phyloP scores from a whole-genome alignment of 2,113 vertebrate species.

The Colossoma macropomum region DNA sequence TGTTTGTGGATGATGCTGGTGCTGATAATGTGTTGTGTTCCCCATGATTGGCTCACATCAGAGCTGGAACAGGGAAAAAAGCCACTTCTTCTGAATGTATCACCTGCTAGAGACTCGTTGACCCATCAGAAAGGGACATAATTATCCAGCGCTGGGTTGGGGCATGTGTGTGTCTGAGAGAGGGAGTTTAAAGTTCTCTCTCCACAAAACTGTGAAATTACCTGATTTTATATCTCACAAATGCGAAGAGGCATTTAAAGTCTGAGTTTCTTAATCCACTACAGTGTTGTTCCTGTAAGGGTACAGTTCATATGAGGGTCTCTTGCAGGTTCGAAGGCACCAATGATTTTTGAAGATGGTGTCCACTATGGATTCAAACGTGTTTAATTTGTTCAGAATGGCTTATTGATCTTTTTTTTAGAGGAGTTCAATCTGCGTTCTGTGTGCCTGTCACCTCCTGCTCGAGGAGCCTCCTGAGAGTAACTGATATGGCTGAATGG shows the following conservation, averaged over 20 bases:
- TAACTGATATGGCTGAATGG: not conserved
- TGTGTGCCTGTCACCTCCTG: not conserved
- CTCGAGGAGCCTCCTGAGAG: not conserved
- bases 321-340: not conserved
- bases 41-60: conserved; percentile 21
- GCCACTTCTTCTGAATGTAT: conserved; percentile 22
- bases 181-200: not conserved
- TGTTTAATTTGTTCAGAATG: not conserved
- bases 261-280: not conserved
- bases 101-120: conserved; percentile 16
- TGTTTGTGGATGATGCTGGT: conserved; percentile 34
- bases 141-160: conserved; percentile 11
- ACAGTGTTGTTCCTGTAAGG: not conserved
- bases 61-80: conserved; percentile 25
- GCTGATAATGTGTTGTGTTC: conserved; percentile 34
- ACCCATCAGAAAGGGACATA: conserved; percentile 26
- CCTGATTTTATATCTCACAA: conserved; percentile 18
- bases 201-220: conserved; percentile 28
- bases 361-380: not conserved
- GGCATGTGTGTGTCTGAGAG: not conserved
- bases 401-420: not conserved
- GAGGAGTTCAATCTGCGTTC: not conserved
- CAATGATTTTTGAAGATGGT: conserved; percentile 6
- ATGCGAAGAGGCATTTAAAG: conserved; percentile 4
- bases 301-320: not conserved